Evolutionary conservation across 2,797 vertebrate genomes (phyloP), one percentile per base, ranked within the genome.

Genomic region (Lutjanus campechanus): DNA sequence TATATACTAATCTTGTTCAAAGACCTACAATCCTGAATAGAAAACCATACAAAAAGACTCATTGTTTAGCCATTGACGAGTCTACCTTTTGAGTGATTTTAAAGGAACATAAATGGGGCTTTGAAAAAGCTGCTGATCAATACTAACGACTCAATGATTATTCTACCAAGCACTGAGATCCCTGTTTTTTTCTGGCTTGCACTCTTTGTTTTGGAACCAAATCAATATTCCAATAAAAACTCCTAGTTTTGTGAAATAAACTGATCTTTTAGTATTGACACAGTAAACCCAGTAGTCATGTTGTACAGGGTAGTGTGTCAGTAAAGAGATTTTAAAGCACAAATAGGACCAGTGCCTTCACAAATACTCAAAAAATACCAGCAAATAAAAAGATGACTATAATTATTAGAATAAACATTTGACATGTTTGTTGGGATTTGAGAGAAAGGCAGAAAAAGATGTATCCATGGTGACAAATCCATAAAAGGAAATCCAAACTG

Each of bases 101-200:
- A 69, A 56, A 69, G 10, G 17, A 11, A 20, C 29, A 63, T 69
- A 46, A 74, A 72, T 53, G 73, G 36, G 46, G 16, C 54, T 79
- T 69, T 69, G 62, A 71, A 53, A 73, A 54, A 54, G 66, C 47
- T 73, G 58, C 15, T 36, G 56, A 89, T 90, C 78, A 83, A 78
- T 82, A 79, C 36, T 59, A 83, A 73, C 12, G 68, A 64, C 68
- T 77, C 19, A 11, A 50, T 76, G 66, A 85, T 86, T 83, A 69
- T 50, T 51, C 68, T 25, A 70, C 46, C 25, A 66, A 76, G 64
- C 53, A 60, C n/a, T 22, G 50, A 79, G 41, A 62, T 66, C 54
- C n/a, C 19, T 56, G 53, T 64, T 68, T 66, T 63, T 64, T 17
- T 55, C 17, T 67, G 12, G 36, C 61, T 50, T 60, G 11, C 5